Conservation (phyloP, 2,888 invertebrate species). For the Hydrotaea diabolus region DNA sequence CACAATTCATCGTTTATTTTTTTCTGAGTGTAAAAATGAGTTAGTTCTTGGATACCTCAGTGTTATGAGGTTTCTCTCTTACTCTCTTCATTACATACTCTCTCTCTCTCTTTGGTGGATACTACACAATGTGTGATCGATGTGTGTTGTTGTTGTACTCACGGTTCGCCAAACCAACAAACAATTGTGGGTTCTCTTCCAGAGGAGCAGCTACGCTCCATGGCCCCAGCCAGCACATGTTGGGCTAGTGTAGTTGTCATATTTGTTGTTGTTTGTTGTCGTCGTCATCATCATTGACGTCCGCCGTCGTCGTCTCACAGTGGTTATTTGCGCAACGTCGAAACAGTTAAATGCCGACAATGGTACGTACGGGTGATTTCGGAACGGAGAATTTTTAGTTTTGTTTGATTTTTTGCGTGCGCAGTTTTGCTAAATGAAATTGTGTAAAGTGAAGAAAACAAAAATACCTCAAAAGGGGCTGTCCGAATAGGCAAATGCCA, state of each 20-base stretch:
- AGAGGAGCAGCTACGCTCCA: conserved; percentile 32
- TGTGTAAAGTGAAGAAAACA: neutral
- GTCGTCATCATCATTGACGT: conserved; percentile 15
- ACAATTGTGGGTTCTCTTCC: neutral
- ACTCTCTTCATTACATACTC: neutral
- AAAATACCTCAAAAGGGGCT: neutral
- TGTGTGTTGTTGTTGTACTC: neutral
- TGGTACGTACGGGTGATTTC: conserved; percentile 55
- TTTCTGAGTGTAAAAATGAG: too few relatives aligned
- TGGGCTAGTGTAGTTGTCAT: conserved; percentile 41
- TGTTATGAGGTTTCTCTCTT: neutral
- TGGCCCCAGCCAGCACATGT: conserved; percentile 61
- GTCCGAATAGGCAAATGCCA: conserved; percentile 7
- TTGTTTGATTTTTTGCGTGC: conserved; percentile 52
- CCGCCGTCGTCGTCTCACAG: conserved; percentile 51
- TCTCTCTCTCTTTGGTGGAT: too few relatives aligned
- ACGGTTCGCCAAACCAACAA: conserved; percentile 22
- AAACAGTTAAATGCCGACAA: conserved; percentile 66
- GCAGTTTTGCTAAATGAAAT: conserved; percentile 43
- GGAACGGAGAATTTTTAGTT: conserved; percentile 50
- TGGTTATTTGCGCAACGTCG: conserved; percentile 61
- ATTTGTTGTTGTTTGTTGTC: conserved; percentile 32
- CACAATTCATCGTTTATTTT: too few relatives aligned
- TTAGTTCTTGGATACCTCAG: neutral
- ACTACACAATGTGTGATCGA: neutral